A percentile compares a stretch with the other conserved stretches of the same genome.
phyloP scores from a whole-genome alignment of 64 coral and sea anemone species.

The Stichodactyla mertensii region DNA sequence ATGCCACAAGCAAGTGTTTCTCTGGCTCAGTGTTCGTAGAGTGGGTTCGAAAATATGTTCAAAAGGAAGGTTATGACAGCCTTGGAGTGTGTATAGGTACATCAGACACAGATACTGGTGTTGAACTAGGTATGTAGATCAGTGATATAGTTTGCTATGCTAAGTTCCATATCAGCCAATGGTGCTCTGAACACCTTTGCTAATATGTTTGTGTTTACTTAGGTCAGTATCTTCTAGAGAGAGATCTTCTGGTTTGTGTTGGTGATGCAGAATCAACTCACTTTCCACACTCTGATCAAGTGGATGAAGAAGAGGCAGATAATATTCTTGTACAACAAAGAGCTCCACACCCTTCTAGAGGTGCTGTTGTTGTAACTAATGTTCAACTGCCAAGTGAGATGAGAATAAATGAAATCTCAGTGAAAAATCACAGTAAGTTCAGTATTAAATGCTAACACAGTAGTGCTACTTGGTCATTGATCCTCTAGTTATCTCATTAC shows the following conservation, averaged over 20 bases:
- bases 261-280: slow-evolving; percentile 5
- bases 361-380: not conserved
- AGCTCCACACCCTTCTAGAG: slow-evolving; percentile 2
- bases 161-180: too few species aligned
- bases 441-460: too few species aligned
- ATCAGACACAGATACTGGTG: slow-evolving; percentile 62
- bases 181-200: not conserved
- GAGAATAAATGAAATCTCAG: slow-evolving; percentile 52
- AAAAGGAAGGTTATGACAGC: slow-evolving; percentile 50
- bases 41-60: slow-evolving; percentile 61
- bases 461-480: too few species aligned
- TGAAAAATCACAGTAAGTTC: slow-evolving; percentile 14
- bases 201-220: not conserved
- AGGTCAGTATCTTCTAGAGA: slow-evolving; percentile 78
- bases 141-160: too few species aligned
- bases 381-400: slow-evolving; percentile 19
- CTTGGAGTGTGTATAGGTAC: slow-evolving; percentile 75
- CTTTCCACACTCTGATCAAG: not conserved
- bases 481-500: too few species aligned
- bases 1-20: slow-evolving; percentile 72
- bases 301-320: not conserved
- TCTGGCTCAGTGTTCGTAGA: slow-evolving; percentile 48
- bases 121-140: slow-evolving; percentile 64
- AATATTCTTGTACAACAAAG: not conserved
- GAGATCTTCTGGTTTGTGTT: slow-evolving; percentile 54